phyloP scores from a whole-genome alignment of 2,888 invertebrate species.

The Lordiphosa andalusiaca region DNA sequence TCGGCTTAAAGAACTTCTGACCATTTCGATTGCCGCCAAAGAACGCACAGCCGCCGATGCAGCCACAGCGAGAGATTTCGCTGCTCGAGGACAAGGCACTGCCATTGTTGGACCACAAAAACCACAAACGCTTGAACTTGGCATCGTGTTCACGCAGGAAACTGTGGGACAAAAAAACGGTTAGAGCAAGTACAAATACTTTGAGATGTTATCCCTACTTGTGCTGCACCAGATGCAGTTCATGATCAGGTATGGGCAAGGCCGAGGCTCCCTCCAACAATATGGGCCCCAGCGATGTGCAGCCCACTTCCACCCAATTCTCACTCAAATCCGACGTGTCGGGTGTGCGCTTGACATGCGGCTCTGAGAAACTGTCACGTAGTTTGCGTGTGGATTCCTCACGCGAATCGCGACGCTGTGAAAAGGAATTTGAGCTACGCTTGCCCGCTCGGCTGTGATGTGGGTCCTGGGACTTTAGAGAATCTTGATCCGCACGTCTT shows the following conservation, averaged over 20 bases:
- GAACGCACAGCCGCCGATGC: slow-evolving; percentile 96
- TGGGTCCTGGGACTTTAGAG: slow-evolving; percentile 73
- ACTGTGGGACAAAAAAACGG: too few species aligned
- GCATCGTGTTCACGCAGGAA: slow-evolving; percentile 91
- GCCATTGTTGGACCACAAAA: slow-evolving; percentile 88
- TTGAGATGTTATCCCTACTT: slow-evolving; percentile 81
- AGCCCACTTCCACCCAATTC: slow-evolving; percentile 95
- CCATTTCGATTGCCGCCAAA: slow-evolving; percentile 97
- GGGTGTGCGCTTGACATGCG: slow-evolving; percentile 68
- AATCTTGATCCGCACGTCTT: slow-evolving; percentile 77
- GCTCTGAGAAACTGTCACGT: slow-evolving; percentile 76
- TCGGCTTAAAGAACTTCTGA: slow-evolving; percentile 92
- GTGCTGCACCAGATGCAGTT: slow-evolving; percentile 89
- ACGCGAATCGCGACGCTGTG: slow-evolving; percentile 78
- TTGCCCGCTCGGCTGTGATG: slow-evolving; percentile 59
- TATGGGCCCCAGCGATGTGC: slow-evolving; percentile 93
- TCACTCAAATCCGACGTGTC: slow-evolving; percentile 81
- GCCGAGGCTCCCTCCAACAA: slow-evolving; percentile 94
- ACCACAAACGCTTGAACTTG: slow-evolving; percentile 93
- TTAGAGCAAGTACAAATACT: background rate
- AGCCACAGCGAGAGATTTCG: slow-evolving; percentile 91
- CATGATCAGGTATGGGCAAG: slow-evolving; percentile 88
- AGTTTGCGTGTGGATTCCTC: slow-evolving; percentile 74
- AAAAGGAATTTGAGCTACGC: slow-evolving; percentile 78
- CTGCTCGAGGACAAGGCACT: slow-evolving; percentile 80